Percentiles rank a stretch among this genome's conserved stretches.
These are phyloP conservation scores for Mustelus asterias DNA, from an alignment of 2,113 vertebrate species.

Conservation along the genomic window DNA sequence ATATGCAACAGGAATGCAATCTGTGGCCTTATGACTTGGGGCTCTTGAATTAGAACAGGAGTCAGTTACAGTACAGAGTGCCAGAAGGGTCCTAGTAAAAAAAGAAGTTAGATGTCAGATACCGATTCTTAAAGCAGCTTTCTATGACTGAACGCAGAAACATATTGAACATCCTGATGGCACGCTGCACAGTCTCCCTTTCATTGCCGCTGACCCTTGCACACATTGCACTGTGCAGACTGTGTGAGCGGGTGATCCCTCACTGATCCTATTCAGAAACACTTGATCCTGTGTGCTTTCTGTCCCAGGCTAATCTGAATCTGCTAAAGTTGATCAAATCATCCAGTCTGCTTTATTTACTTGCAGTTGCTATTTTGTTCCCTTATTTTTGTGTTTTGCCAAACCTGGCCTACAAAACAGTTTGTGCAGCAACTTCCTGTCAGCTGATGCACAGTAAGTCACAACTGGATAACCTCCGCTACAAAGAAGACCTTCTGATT, in stretches of 20 bases:
- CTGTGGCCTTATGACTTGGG: slow-evolving; percentile 6
- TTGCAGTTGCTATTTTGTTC: background rate
- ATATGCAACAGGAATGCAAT: background rate
- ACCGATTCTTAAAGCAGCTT: background rate
- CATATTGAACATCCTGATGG: background rate
- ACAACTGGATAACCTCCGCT: background rate
- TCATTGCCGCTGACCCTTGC: background rate
- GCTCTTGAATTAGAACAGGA: slow-evolving; percentile 32
- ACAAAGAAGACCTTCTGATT: background rate
- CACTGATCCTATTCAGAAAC: background rate
- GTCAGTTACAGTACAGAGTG: background rate
- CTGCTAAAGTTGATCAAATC: background rate
- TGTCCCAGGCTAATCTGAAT: background rate
- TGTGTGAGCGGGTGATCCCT: background rate
- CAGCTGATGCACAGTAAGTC: background rate
- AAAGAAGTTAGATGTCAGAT: background rate
- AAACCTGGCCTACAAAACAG: background rate
- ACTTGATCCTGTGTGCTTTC: background rate
- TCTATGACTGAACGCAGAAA: background rate
- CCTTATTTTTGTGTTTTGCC: background rate
- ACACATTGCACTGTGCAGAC: background rate
- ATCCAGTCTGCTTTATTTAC: background rate
- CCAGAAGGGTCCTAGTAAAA: background rate
- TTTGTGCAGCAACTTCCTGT: background rate
- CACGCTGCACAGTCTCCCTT: background rate